Base-by-base conservation (phyloP, 2,113 vertebrate species). In the Arizona elegans region DNA sequence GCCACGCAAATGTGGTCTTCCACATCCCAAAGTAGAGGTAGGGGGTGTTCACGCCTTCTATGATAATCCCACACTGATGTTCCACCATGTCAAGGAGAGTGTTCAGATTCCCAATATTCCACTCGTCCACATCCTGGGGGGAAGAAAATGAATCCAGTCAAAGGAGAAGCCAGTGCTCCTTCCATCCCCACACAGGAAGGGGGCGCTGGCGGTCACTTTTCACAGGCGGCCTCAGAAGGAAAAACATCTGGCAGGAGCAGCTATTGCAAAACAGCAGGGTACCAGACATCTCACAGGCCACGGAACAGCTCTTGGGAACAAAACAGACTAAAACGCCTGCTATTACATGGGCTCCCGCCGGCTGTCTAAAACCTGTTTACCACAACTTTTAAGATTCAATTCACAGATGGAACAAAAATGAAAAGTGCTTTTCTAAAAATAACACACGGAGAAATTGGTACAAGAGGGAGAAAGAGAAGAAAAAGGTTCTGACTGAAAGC, bases 11-110 rank as follows among this genome's bases (percentile, higher is more conserved):
- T 0, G 99, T 99, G 5, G 99, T 99, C 96, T 99, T 99, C 99
- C 99, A 99, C 99, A 99, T 99, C 88, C 99, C 99, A 0, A 99
- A 99, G 97, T 99, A 99, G 88, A 99, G 97, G 97, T 99, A 99
- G 8, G 99, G 99, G 1, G 99, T 99, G 97, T 99, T 99, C 3
- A 99, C 99, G 0, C 99, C 99, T 97, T 99, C 99, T 0, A 99
- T 99, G 95, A 99, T 99, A 5, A 99, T 99, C 86, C 99, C 99
- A 24, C 99, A 99, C 96, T 99, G 99, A 0, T 99, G 99, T 92
- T 99, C 99, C 97, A 99, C 99, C 99, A 99, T 99, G 95, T 99
- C 99, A 94, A 99, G 96, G 55, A 99, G 98, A 0, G 99, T 99
- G 96, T 99, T 98, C 91, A 99, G 98, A 29, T 97, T 99, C 43